A percentile compares a stretch with the other conserved stretches of the same genome.
These are phyloP conservation scores for Aptenodytes forsteri DNA, from an alignment of 2,113 vertebrate genomes.

Conservation along the genomic window DNA sequence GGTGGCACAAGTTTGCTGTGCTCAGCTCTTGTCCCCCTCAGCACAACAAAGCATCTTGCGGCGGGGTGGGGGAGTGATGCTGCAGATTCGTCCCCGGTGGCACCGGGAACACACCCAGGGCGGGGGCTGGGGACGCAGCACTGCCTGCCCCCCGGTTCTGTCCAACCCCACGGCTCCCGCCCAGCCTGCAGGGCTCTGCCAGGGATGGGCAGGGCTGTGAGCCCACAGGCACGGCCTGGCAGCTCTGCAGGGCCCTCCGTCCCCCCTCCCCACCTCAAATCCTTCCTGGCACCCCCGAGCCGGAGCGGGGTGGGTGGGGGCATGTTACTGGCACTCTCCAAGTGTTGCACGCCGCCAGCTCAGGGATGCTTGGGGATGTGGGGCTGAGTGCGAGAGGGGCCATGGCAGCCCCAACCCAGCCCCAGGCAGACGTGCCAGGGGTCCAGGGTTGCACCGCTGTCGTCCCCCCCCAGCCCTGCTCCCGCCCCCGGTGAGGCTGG, in stretches of 20 bases:
- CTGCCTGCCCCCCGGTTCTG: neutral
- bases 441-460: neutral
- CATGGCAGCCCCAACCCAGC: neutral
- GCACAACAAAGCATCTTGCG: neutral
- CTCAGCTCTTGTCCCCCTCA: neutral
- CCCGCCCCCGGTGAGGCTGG: fast-evolving
- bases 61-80: neutral
- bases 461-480: neutral
- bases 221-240: neutral
- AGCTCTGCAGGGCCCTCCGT: neutral
- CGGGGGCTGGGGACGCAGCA: neutral
- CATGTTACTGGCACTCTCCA: neutral
- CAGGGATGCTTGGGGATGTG: neutral
- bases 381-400: neutral
- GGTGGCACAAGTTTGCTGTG: neutral
- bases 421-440: fast-evolving
- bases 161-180: neutral
- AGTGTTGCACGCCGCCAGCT: neutral
- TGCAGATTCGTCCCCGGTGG: neutral
- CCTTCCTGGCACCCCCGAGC: neutral
- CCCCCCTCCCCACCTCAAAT: neutral
- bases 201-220: neutral
- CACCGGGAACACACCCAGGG: neutral
- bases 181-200: neutral
- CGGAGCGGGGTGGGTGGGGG: neutral